Percentiles rank a stretch among this genome's conserved stretches.
phyloP scores from a whole-genome alignment of 2,113 vertebrate genomes.

The Calidris pygmaea region DNA sequence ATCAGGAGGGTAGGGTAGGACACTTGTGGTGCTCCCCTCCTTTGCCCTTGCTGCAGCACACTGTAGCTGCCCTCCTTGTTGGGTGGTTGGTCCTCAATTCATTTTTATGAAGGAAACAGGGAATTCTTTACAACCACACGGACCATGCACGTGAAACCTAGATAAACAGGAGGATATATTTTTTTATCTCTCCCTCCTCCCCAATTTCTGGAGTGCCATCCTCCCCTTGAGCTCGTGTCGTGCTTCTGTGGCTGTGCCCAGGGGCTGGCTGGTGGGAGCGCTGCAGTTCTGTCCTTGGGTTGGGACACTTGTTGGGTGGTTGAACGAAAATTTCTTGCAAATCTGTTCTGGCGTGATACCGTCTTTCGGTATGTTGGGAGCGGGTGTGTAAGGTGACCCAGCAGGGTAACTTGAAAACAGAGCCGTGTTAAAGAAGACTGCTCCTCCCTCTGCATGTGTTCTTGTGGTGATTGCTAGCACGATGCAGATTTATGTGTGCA shows the following conservation, averaged over 20 bases:
- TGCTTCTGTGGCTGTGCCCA: accelerated
- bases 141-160: background rate
- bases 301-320: background rate
- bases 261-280: background rate
- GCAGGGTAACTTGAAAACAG: background rate
- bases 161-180: background rate
- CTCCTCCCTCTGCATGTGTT: background rate
- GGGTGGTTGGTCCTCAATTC: background rate
- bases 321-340: background rate
- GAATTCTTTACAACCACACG: background rate
- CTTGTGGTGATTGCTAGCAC: background rate
- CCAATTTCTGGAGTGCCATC: background rate
- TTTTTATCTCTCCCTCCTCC: background rate
- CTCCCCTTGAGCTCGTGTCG: accelerated
- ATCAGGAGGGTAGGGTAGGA: background rate
- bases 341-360: background rate
- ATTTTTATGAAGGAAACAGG: background rate
- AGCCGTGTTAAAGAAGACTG: background rate
- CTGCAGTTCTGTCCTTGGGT: background rate
- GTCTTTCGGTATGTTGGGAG: background rate
- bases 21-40: background rate
- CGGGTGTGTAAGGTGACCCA: background rate
- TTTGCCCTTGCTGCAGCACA: background rate
- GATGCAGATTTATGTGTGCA: background rate
- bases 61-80: accelerated